phyloP scores from a whole-genome alignment of 2,113 vertebrate genomes.

The Cisticola juncidis region DNA sequence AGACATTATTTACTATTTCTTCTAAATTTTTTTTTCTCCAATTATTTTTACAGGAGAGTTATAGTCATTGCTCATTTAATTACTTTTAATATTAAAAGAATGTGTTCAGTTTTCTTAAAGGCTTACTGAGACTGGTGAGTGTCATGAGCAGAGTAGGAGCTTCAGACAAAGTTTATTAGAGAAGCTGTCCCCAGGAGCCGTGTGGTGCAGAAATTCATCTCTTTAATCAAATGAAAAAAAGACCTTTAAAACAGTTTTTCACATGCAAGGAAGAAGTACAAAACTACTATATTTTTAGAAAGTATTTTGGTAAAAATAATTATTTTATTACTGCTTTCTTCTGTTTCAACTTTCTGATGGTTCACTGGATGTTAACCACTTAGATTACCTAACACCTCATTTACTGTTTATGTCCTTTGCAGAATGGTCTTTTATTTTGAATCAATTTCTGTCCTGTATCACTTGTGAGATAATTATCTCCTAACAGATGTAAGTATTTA shows the following conservation, averaged over 20 bases:
- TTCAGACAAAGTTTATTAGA: not conserved
- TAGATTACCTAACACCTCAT: not conserved
- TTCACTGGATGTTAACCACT: not conserved
- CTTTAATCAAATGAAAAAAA: not conserved
- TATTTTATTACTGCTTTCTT: not conserved
- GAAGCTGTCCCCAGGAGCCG: fast-evolving
- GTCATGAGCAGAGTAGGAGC: not conserved
- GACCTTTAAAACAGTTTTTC: not conserved
- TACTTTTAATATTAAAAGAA: not conserved
- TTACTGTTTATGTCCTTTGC: not conserved
- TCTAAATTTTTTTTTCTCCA: not conserved
- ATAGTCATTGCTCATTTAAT: not conserved
- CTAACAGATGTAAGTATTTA: not conserved
- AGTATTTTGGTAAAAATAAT: not conserved
- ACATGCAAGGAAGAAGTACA: not conserved
- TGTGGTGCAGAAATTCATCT: not conserved
- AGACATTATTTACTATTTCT: not conserved
- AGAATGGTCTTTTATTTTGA: not conserved
- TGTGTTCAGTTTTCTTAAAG: not conserved
- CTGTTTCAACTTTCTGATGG: not conserved
- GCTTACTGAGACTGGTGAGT: not conserved
- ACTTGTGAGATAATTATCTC: not conserved
- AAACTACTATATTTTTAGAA: not conserved
- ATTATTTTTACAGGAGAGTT: not conserved
- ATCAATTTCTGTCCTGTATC: not conserved